Conservation (phyloP, 2,888 invertebrate species). For the Pasiphila rectangulata region DNA sequence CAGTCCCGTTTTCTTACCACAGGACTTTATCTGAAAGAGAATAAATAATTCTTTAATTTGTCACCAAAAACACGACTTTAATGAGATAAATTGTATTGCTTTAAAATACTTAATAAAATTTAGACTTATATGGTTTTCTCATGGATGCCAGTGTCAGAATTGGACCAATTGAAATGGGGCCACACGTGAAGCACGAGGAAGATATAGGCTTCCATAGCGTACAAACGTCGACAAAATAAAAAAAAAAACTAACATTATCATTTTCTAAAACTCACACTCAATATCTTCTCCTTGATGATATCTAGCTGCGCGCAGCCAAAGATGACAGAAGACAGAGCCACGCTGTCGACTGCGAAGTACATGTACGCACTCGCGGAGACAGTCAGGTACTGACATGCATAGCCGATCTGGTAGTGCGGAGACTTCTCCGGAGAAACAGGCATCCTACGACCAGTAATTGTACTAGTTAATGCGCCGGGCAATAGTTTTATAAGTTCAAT, state of each 20-base stretch:
- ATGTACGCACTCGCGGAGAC: slow-evolving; percentile 69
- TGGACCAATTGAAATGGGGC: no score
- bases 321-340: slow-evolving; percentile 64
- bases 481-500: no score
- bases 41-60: neutral
- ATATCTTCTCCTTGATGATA: slow-evolving; percentile 65
- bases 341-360: slow-evolving; percentile 73
- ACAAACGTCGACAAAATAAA: no score
- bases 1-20: slow-evolving; percentile 24
- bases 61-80: no score
- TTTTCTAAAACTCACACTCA: slow-evolving; percentile 54
- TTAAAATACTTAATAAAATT: no score
- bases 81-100: no score
- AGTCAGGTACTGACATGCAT: slow-evolving; percentile 58
- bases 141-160: no score
- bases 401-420: slow-evolving; percentile 62
- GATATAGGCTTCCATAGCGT: no score
- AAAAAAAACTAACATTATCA: no score
- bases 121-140: no score
- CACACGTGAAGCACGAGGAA: no score
- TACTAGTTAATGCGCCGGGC: no score
- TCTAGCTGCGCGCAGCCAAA: slow-evolving; percentile 69
- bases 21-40: slow-evolving; percentile 36
- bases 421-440: slow-evolving; percentile 53
- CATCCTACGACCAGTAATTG: slow-evolving; percentile 52